A percentile compares a stretch with the other conserved stretches of the same genome.
phyloP scores from a whole-genome alignment of 2,888 invertebrate genomes.

The Tetanocera ferruginea region DNA sequence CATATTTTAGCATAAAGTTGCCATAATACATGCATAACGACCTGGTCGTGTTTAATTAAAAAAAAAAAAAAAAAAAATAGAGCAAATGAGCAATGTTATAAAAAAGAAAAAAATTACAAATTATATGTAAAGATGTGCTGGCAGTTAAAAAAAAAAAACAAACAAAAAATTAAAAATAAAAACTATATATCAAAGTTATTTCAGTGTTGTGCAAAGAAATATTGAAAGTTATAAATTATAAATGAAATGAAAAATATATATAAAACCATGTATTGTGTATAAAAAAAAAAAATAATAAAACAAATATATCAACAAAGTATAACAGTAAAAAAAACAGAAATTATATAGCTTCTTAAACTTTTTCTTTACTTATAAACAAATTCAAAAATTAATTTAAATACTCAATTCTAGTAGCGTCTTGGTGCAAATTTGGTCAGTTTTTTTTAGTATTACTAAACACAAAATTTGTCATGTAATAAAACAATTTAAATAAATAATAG shows the following conservation, averaged over 20 bases:
- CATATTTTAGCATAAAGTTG: neutral
- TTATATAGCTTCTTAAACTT: neutral
- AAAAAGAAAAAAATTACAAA: neutral
- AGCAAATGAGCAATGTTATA: constrained; percentile 32
- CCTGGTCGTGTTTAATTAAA: neutral
- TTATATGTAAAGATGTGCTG: neutral
- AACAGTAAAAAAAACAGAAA: neutral
- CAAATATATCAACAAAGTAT: neutral
- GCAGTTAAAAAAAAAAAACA: constrained; percentile 2
- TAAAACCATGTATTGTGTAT: constrained; percentile 11
- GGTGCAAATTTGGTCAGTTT: no score
- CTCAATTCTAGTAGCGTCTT: no score
- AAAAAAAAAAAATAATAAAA: constrained; percentile 1
- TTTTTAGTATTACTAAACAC: no score
- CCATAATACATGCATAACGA: constrained; percentile 22
- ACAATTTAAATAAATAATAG: no score
- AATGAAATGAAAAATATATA: constrained; percentile 16
- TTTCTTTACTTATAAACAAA: no score
- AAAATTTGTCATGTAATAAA: no score
- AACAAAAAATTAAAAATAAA: neutral
- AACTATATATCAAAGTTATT: constrained; percentile 37
- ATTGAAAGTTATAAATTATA: constrained; percentile 34
- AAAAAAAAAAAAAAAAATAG: neutral
- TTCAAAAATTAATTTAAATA: no score
- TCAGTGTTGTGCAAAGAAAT: constrained; percentile 38